These are phyloP conservation scores for Gnathonemus echidnorhynchus DNA, from an alignment of 2,113 vertebrate species.

Conservation along the genomic window DNA sequence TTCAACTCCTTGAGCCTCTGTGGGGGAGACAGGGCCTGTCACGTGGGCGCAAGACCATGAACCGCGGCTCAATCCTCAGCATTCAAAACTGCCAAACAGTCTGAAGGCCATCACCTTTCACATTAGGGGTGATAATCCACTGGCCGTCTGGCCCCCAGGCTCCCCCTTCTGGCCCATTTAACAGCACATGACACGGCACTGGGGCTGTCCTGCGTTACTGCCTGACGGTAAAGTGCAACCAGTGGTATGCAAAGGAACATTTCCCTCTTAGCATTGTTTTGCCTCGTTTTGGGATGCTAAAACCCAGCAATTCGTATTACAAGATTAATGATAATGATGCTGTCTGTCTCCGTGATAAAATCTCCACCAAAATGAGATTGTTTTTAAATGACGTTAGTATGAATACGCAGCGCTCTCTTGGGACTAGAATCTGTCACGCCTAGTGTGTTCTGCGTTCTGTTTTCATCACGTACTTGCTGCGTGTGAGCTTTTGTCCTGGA, in stretches of 20 bases:
- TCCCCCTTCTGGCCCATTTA: not conserved
- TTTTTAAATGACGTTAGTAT: not conserved
- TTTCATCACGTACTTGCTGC: not conserved
- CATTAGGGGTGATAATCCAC: not conserved
- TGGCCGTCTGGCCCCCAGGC: not conserved
- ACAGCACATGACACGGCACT: not conserved
- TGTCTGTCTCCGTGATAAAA: not conserved
- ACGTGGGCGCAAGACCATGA: not conserved
- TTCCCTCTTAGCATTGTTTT: not conserved
- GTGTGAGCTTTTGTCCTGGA: not conserved
- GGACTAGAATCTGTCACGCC: not conserved
- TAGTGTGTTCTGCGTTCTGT: not conserved
- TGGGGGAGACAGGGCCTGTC: conserved; percentile 22
- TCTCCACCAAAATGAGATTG: not conserved
- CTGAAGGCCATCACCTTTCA: not conserved
- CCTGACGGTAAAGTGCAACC: not conserved
- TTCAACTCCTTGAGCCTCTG: conserved; percentile 97
- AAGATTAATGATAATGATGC: not conserved
- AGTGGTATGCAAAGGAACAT: not conserved
- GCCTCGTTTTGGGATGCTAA: not conserved
- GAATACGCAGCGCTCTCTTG: not conserved
- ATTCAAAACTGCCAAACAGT: not conserved
- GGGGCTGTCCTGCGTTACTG: not conserved
- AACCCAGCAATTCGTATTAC: not conserved
- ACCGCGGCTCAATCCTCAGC: not conserved